Conservation (phyloP, 1,140 invertebrate genomes). For the Camponotus vicinus region DNA sequence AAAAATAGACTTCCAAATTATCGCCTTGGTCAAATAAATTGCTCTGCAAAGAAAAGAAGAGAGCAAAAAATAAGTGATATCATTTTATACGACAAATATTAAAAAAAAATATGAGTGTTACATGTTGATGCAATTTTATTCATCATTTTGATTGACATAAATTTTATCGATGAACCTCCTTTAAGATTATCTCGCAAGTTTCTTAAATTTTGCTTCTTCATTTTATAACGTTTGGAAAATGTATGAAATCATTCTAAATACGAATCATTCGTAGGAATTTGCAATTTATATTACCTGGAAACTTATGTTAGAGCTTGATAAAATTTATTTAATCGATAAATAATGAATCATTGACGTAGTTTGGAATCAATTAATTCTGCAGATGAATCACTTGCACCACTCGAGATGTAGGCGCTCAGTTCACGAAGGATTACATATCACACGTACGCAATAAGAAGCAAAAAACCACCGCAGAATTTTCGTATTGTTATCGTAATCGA, state of each 20-base stretch:
- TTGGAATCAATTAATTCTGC: constrained; percentile 49
- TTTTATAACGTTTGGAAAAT: neutral
- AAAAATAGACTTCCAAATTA: neutral
- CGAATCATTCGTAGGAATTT: neutral
- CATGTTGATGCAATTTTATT: neutral
- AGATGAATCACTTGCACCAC: neutral
- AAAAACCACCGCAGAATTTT: constrained; percentile 10
- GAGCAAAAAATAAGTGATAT: neutral
- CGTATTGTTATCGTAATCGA: constrained; percentile 19
- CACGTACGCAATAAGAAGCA: neutral
- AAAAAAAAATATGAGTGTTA: too few relatives aligned
- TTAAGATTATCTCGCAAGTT: neutral
- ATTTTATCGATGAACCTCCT: too few relatives aligned
- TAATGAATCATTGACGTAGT: constrained; percentile 46
- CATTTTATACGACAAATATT: neutral
- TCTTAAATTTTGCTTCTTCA: neutral
- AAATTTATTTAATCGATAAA: neutral
- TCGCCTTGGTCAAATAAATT: neutral
- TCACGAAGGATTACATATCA: constrained; percentile 6
- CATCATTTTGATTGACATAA: too few relatives aligned
- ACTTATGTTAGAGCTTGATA: neutral
- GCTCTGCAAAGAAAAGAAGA: neutral
- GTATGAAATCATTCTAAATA: neutral
- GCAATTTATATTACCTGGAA: neutral
- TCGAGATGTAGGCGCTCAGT: constrained; percentile 19